Conservation (phyloP, 2,797 vertebrate species). For the Channallabes apus region DNA sequence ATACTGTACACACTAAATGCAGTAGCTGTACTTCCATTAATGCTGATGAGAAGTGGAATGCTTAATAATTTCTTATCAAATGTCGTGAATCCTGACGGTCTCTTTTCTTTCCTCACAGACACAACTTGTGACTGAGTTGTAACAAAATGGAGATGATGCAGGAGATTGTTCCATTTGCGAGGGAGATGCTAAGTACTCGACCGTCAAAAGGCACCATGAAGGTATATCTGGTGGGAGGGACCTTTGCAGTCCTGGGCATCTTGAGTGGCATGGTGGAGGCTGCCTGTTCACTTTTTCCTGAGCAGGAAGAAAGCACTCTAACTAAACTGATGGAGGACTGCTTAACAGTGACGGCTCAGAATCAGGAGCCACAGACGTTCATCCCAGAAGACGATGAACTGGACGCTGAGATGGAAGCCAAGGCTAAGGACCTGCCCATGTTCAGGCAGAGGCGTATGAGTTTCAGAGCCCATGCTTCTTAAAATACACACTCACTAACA, state of each 20-base stretch:
- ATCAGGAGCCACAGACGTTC: slow-evolving; percentile 44
- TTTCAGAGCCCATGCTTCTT: slow-evolving; percentile 54
- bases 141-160: slow-evolving; percentile 78
- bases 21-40: not conserved
- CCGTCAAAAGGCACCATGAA: slow-evolving; percentile 71
- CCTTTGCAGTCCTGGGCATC: slow-evolving; percentile 81
- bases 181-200: slow-evolving; percentile 80
- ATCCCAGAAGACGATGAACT: slow-evolving; percentile 44
- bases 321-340: slow-evolving; percentile 57
- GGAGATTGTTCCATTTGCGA: slow-evolving; percentile 85
- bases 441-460: slow-evolving; percentile 54
- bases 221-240: slow-evolving; percentile 86
- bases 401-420: slow-evolving; percentile 50
- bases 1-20: not conserved
- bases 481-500: slow-evolving; percentile 30
- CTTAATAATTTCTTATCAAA: not conserved
- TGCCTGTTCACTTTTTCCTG: slow-evolving; percentile 76
- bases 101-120: slow-evolving; percentile 43
- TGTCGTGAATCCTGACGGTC: not conserved
- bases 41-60: not conserved
- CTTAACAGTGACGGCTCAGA: slow-evolving; percentile 36
- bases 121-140: not conserved
- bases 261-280: slow-evolving; percentile 82
- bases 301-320: slow-evolving; percentile 58
- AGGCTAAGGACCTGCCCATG: slow-evolving; percentile 45